Evolutionary conservation across 1,140 invertebrate genomes (phyloP).

Genomic region (Drosophila oshimai): DNA sequence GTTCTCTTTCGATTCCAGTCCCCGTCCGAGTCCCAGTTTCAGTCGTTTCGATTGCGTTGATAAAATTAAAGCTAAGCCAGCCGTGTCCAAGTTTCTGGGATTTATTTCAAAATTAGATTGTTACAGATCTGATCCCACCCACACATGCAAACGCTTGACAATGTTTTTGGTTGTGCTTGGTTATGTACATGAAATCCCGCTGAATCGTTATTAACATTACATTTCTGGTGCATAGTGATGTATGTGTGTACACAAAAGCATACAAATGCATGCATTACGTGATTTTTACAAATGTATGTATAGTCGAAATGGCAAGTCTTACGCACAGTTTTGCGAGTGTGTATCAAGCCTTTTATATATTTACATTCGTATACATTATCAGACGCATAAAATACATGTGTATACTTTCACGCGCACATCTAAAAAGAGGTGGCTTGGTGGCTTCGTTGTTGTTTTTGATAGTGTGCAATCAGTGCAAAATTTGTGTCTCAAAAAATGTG

Average conservation of each 20-base stretch:
- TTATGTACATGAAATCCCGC: too few species aligned
- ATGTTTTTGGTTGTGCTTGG: not conserved
- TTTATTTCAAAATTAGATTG: slow-evolving; percentile 23
- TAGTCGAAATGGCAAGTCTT: slow-evolving; percentile 45
- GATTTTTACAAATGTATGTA: slow-evolving; percentile 6
- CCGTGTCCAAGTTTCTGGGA: slow-evolving; percentile 6
- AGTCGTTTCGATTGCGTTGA: slow-evolving; percentile 23
- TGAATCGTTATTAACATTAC: slow-evolving; percentile 5
- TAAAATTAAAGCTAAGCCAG: slow-evolving; percentile 15
- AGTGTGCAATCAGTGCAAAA: slow-evolving; percentile 46
- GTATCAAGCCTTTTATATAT: slow-evolving; percentile 11
- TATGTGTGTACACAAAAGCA: slow-evolving; percentile 6
- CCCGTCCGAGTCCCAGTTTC: slow-evolving; percentile 40
- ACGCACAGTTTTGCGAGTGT: slow-evolving; percentile 23
- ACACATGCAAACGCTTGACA: not conserved
- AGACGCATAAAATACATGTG: not conserved
- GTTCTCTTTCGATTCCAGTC: slow-evolving; percentile 59
- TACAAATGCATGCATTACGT: slow-evolving; percentile 15
- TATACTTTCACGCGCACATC: slow-evolving; percentile 2
- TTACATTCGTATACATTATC: slow-evolving; percentile 5
- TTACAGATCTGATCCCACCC: not conserved
- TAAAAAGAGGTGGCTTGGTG: slow-evolving; percentile 20
- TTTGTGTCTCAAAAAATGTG: slow-evolving; percentile 27
- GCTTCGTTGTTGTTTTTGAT: slow-evolving; percentile 20
- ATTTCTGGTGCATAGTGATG: slow-evolving; percentile 24